phyloP scores from a whole-genome alignment of 2,888 invertebrate genomes.

The Coleophora flavipennella region DNA sequence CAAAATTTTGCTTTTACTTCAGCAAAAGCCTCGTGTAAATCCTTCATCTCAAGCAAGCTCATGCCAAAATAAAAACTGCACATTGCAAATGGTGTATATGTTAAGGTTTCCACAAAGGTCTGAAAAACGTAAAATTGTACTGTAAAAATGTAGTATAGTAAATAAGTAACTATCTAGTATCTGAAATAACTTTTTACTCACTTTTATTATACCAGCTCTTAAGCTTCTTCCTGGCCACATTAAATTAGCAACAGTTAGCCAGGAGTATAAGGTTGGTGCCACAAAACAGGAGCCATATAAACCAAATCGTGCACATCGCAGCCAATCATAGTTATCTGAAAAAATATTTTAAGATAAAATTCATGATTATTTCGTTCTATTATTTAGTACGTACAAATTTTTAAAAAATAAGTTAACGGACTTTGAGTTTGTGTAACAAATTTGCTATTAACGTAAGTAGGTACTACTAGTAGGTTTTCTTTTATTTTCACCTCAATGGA shows the following conservation, averaged over 20 bases:
- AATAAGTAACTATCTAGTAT: background rate
- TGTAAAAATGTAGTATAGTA: background rate
- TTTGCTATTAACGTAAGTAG: background rate
- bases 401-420: background rate
- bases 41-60: constrained; percentile 80
- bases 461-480: too few species aligned
- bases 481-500: too few species aligned
- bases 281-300: constrained; percentile 86
- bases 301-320: constrained; percentile 80
- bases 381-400: background rate
- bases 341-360: constrained; percentile 8
- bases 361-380: background rate
- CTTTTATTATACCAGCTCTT: constrained; percentile 81
- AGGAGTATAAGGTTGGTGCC: constrained; percentile 85
- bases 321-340: constrained; percentile 76
- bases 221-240: constrained; percentile 83
- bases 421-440: background rate
- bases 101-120: constrained; percentile 82
- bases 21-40: constrained; percentile 73
- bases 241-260: constrained; percentile 82
- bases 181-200: constrained; percentile 28
- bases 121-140: constrained; percentile 31
- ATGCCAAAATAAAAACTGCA: constrained; percentile 84
- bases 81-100: constrained; percentile 84
- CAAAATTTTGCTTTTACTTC: constrained; percentile 82